These are phyloP conservation scores for Charina bottae DNA, from an alignment of 2,113 vertebrate species.

Conservation along the genomic window DNA sequence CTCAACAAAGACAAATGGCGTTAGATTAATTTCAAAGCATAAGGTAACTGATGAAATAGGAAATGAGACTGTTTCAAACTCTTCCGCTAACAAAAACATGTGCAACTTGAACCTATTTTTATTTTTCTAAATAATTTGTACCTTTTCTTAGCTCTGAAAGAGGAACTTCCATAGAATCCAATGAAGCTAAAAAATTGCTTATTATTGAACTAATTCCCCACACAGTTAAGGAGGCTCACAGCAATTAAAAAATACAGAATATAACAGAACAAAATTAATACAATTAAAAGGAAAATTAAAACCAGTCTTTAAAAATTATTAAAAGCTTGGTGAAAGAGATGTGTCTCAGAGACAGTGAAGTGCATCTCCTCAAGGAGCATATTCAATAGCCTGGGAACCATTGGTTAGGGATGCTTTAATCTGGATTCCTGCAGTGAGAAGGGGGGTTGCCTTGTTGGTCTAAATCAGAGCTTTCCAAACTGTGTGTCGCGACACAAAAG, in stretches of 20 bases:
- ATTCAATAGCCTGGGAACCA: too few species aligned
- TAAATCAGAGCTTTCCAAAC: too few species aligned
- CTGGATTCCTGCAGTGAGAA: too few species aligned
- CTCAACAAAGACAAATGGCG: neutral
- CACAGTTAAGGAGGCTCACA: neutral
- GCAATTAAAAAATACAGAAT: neutral
- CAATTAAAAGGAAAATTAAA: neutral
- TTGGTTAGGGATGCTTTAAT: too few species aligned
- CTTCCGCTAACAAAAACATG: constrained; percentile 3
- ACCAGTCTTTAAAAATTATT: too few species aligned
- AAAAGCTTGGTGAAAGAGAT: too few species aligned
- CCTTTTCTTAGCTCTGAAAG: neutral
- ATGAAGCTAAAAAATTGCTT: neutral
- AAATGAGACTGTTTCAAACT: neutral
- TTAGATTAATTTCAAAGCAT: neutral
- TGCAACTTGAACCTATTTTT: neutral
- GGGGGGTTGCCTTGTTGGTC: too few species aligned
- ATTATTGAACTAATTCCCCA: neutral
- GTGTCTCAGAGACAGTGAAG: too few species aligned
- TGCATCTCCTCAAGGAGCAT: too few species aligned
- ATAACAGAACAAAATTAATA: neutral
- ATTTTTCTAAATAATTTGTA: neutral
- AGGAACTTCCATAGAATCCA: neutral
- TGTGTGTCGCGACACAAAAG: too few species aligned
- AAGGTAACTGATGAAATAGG: neutral